Percentiles rank a stretch among this genome's conserved stretches.
Conservation (phyloP, 2,797 vertebrate species). For the Crypturellus tataupa region DNA sequence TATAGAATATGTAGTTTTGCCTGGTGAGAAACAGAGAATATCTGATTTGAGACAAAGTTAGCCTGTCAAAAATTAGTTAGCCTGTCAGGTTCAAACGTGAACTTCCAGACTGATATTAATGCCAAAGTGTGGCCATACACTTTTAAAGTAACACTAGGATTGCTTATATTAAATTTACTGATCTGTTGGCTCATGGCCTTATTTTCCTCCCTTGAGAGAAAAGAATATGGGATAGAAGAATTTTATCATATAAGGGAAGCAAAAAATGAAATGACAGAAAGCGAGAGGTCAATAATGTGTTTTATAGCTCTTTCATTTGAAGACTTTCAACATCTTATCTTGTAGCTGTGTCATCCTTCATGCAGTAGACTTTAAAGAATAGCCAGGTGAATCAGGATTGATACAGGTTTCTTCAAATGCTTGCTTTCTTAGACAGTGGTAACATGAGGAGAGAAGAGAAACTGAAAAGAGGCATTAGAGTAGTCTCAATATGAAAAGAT, state of each 20-base stretch:
- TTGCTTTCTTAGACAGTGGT: not conserved
- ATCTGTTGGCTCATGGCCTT: not conserved
- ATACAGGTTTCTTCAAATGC: not conserved
- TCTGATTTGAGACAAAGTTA: not conserved
- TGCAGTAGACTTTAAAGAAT: not conserved
- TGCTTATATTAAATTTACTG: not conserved
- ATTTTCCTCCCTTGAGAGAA: not conserved
- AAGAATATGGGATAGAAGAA: not conserved
- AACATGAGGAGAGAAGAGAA: not conserved
- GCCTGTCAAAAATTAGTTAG: not conserved
- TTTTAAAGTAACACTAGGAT: not conserved
- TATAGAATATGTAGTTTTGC: not conserved
- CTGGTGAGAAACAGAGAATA: not conserved
- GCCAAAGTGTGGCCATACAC: not conserved
- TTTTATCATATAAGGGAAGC: not conserved
- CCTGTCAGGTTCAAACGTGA: not conserved
- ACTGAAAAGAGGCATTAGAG: not conserved
- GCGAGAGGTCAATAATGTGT: slow-evolving; percentile 3
- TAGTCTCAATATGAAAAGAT: not conserved
- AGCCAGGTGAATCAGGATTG: not conserved
- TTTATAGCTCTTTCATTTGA: not conserved
- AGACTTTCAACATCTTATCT: not conserved
- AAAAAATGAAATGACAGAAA: not conserved
- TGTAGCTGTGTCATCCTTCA: not conserved
- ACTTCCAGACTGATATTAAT: not conserved